A percentile compares a stretch with the other conserved stretches of the same genome.
phyloP scores from a whole-genome alignment of 2,797 vertebrate genomes.

The Myripristis jacobus region DNA sequence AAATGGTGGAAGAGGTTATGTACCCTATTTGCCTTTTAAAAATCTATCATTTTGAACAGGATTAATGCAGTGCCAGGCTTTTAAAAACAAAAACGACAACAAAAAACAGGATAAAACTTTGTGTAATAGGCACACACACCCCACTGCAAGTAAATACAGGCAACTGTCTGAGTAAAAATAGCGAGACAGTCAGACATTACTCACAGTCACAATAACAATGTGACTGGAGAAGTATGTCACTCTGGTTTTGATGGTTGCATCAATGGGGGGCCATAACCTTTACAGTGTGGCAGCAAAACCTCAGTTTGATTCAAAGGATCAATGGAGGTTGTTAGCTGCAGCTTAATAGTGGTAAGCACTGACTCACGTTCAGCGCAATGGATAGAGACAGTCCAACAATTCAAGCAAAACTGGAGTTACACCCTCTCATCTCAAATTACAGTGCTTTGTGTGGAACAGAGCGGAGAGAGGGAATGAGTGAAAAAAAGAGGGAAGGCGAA shows the following conservation, averaged over 20 bases:
- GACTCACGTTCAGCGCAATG: constrained; percentile 35
- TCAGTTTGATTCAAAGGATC: background rate
- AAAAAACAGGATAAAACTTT: too few relatives aligned
- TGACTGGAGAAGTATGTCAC: background rate
- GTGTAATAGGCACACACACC: background rate
- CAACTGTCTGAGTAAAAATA: background rate
- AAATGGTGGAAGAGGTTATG: too few relatives aligned
- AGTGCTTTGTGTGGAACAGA: constrained; percentile 26
- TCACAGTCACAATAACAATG: constrained; percentile 33
- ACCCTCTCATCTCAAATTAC: constrained; percentile 69
- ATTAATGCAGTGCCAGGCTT: too few relatives aligned
- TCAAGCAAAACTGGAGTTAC: constrained; percentile 50
- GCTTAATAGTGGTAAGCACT: background rate
- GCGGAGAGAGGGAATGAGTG: background rate
- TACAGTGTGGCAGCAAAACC: background rate
- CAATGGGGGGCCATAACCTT: background rate
- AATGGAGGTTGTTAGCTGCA: background rate
- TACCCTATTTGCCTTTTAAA: too few relatives aligned
- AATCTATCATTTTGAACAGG: too few relatives aligned
- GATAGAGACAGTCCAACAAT: constrained; percentile 19
- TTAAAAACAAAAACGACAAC: too few relatives aligned
- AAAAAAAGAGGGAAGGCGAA: background rate
- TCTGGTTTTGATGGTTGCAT: background rate
- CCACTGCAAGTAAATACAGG: background rate
- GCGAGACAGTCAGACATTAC: constrained; percentile 31